Evolutionary conservation across 2,888 invertebrate genomes (phyloP).

Genomic region (Leptothorax acervorum): DNA sequence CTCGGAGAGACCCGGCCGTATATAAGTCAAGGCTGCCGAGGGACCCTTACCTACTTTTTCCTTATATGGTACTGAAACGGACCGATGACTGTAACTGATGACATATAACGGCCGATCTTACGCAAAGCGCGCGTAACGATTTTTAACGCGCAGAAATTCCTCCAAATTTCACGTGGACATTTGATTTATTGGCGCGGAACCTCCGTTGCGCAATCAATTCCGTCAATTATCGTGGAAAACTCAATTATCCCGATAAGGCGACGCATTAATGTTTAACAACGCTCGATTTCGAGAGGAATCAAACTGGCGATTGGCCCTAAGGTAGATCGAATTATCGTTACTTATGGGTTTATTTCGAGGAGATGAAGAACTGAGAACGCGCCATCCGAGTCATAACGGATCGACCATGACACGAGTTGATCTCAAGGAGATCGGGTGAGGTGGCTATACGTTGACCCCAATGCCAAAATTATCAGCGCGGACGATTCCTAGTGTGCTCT

Average conservation of each 20-base stretch:
- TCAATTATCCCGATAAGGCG: background rate
- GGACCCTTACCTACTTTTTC: constrained; percentile 83
- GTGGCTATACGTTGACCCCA: constrained; percentile 73
- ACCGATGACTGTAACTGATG: constrained; percentile 69
- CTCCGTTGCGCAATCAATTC: background rate
- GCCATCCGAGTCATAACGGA: constrained; percentile 71
- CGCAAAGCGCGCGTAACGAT: constrained; percentile 68
- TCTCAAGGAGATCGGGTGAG: constrained; percentile 81
- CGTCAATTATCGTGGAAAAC: background rate
- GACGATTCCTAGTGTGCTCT: constrained; percentile 22
- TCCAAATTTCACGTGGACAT: constrained; percentile 1
- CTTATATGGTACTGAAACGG: constrained; percentile 81
- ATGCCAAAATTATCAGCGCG: constrained; percentile 76
- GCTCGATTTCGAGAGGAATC: background rate
- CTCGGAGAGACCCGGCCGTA: constrained; percentile 62
- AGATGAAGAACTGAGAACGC: constrained; percentile 58
- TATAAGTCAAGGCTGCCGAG: constrained; percentile 81
- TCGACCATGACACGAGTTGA: constrained; percentile 82
- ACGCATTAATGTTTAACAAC: background rate
- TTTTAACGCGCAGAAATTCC: constrained; percentile 43
- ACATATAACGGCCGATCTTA: constrained; percentile 72
- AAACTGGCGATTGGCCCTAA: background rate
- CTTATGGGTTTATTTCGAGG: background rate
- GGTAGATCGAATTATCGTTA: constrained; percentile 46
- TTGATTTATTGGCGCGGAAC: background rate